Evolutionary conservation across 1,140 invertebrate genomes (phyloP), one percentile per base, ranked within the genome.

Genomic region (Frieseomelitta varia): DNA sequence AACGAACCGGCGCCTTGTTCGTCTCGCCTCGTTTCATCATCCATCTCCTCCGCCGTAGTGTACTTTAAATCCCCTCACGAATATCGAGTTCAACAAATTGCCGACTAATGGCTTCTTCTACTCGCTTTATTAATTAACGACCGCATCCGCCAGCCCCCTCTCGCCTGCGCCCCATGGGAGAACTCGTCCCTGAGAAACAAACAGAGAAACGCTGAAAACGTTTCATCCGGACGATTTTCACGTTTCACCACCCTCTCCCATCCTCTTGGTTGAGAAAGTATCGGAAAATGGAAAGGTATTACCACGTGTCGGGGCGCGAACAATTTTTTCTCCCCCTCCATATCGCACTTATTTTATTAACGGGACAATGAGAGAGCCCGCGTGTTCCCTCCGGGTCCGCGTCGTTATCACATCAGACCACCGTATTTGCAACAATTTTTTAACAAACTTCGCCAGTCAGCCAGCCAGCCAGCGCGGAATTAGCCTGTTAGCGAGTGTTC

Each of bases 111-210:
- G 10, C 34, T 19, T n/a, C 51, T 75, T 19, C 58, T 65, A 24
- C 21, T 24, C 47, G 27, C 24, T 55, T 67, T 47, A 12, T 76
- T 81, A 81, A 81, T 81, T 81, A 81, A 81, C 56, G 4, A 24
- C 34, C 8, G 53, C 15, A 21, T 14, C 10, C 12, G 0, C 8
- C 39, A 0, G 6, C 30, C 30, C 30, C 8, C 39, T 47, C 10
- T 47, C 39, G 8, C 39, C 39, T 47, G 39, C 39, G 8, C 39
- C 39, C 39, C 55, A 17, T 51, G 63, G 47, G 56, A 81, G 47
- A n/a, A 75, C 24, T 81, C 15, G 51, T 27, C 17, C 14, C 14
- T 1, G 34, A 21, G 12, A 30, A 10, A 27, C 19, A 39, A 27
- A 56, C 53, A 21, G 34, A 3, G n/a, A 17, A 34, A 14, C 15